phyloP scores from a whole-genome alignment of 92 coral and sea anemone genomes.

The Muricea muricata region DNA sequence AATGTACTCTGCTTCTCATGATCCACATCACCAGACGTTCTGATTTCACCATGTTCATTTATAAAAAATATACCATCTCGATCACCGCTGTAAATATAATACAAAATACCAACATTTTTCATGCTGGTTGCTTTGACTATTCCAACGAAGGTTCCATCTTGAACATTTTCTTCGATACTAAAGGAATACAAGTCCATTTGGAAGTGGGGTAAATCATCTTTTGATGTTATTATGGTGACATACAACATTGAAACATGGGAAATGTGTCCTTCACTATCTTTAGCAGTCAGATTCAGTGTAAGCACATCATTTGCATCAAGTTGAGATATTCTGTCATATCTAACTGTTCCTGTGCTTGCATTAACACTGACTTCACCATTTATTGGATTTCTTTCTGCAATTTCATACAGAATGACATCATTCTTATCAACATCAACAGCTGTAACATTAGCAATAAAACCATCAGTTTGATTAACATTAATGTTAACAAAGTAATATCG shows the following conservation, averaged over 20 bases:
- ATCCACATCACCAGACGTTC: slow-evolving; percentile 81
- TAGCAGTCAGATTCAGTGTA: slow-evolving; percentile 73
- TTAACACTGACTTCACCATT: slow-evolving; percentile 64
- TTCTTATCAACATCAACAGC: slow-evolving; percentile 87
- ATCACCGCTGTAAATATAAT: slow-evolving; percentile 85
- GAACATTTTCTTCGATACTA: slow-evolving; percentile 87
- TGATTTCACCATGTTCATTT: slow-evolving; percentile 86
- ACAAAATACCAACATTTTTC: slow-evolving; percentile 63
- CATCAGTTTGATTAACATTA: slow-evolving; percentile 66
- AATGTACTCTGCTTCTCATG: slow-evolving; percentile 73
- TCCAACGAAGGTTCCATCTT: slow-evolving; percentile 83
- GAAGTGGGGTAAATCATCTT: slow-evolving; percentile 85
- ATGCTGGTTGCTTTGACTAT: slow-evolving; percentile 79
- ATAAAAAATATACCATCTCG: slow-evolving; percentile 73
- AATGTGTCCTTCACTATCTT: slow-evolving; percentile 77
- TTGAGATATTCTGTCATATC: background rate
- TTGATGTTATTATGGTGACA: slow-evolving; percentile 74
- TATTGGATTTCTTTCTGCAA: slow-evolving; percentile 54
- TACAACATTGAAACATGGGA: slow-evolving; percentile 71
- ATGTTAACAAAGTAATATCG: slow-evolving; percentile 70
- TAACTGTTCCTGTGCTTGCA: slow-evolving; percentile 66
- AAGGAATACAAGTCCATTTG: slow-evolving; percentile 73
- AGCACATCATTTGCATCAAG: slow-evolving; percentile 73
- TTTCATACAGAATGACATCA: slow-evolving; percentile 68
- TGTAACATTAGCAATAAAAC: slow-evolving; percentile 65